phyloP scores from a whole-genome alignment of 2,888 invertebrate genomes.

The Pedicia rivosa region DNA sequence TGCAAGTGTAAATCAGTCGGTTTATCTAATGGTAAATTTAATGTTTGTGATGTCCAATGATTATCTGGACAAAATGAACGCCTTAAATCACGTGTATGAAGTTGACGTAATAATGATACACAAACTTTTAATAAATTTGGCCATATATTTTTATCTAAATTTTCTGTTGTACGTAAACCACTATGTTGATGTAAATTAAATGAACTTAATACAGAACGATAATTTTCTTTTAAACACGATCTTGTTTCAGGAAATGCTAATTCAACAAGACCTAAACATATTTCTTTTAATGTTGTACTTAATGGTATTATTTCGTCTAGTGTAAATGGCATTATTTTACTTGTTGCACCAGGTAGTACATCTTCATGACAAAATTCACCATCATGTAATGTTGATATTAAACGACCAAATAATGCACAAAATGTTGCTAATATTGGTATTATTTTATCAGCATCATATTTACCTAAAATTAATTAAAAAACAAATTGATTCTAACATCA shows the following conservation, averaged over 20 bases:
- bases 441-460: conserved; percentile 45
- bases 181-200: neutral
- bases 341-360: conserved; percentile 14
- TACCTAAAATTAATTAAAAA: conserved; percentile 23
- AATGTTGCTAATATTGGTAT: conserved; percentile 69
- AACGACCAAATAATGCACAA: conserved; percentile 63
- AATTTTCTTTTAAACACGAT: conserved; percentile 44
- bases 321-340: conserved; percentile 42
- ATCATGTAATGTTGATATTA: conserved; percentile 72
- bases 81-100: conserved; percentile 77
- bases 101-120: conserved; percentile 58
- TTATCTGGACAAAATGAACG: conserved; percentile 56
- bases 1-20: conserved; percentile 38
- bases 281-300: conserved; percentile 56
- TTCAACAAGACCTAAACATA: conserved; percentile 71
- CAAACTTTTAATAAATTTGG: conserved; percentile 54
- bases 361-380: conserved; percentile 58
- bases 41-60: conserved; percentile 43
- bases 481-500: no score
- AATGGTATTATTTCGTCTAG: conserved; percentile 55
- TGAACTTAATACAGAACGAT: conserved; percentile 30
- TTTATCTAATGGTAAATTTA: conserved; percentile 34
- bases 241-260: conserved; percentile 69
- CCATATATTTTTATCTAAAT: conserved; percentile 46
- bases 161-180: neutral